Conservation (phyloP, 1,140 invertebrate genomes). For the Bicyclus anynana region DNA sequence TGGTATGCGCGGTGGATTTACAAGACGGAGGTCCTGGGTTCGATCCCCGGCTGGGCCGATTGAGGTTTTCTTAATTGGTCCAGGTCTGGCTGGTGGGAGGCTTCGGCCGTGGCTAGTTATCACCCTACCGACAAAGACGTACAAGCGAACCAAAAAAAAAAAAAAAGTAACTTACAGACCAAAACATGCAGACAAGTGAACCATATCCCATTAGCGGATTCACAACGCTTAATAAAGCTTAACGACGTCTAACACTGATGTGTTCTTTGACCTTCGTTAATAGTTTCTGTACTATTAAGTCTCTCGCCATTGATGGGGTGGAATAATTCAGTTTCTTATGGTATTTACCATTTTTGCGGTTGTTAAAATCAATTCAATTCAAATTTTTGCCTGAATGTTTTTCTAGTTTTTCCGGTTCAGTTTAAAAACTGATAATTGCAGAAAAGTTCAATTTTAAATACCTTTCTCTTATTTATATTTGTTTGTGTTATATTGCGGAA, state of each 20-base stretch:
- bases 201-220: conserved; percentile 1
- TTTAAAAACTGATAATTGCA: neutral
- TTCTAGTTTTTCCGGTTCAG: neutral
- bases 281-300: neutral
- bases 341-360: neutral
- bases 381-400: neutral
- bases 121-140: no score
- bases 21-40: no score
- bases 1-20: no score
- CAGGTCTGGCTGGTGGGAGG: no score
- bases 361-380: neutral
- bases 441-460: no score
- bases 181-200: neutral
- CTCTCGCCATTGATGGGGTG: neutral
- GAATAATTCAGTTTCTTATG: conserved; percentile 10
- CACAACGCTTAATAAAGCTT: conserved; percentile 8
- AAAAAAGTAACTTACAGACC: neutral
- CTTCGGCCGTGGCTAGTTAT: no score
- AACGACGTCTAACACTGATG: neutral
- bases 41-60: no score
- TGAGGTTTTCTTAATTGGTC: no score
- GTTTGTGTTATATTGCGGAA: no score
- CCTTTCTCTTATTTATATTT: no score
- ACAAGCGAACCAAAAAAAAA: no score
- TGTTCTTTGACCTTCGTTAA: conserved; percentile 7